Evolutionary conservation across 53 echinoderm and acorn worm genomes (phyloP).

Genomic region (Astropecten irregularis): DNA sequence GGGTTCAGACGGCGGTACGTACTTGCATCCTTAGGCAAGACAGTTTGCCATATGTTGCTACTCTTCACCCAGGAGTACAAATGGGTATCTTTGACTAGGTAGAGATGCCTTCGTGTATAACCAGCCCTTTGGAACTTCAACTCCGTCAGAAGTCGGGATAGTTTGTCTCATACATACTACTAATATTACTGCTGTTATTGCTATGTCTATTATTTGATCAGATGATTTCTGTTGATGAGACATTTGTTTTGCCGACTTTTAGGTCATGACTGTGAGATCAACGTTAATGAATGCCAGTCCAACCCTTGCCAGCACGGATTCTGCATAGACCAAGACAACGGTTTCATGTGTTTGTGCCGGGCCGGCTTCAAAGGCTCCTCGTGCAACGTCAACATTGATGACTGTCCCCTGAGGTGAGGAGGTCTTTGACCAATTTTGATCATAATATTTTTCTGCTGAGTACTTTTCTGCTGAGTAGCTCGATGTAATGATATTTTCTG

Average conservation of each 20-base stretch:
- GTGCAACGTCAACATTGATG: slow-evolving; percentile 56
- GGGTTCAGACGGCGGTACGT: too few relatives aligned
- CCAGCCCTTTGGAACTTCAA: too few relatives aligned
- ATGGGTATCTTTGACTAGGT: too few relatives aligned
- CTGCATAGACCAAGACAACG: slow-evolving; percentile 27
- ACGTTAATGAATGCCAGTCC: slow-evolving; percentile 39
- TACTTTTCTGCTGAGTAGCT: not conserved
- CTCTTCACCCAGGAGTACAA: too few relatives aligned
- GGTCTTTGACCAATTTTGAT: not conserved
- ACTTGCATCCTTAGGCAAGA: too few relatives aligned
- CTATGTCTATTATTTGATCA: too few relatives aligned
- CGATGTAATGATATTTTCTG: not conserved
- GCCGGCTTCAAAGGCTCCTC: slow-evolving; percentile 47
- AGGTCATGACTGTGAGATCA: slow-evolving; percentile 30
- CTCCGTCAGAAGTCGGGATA: too few relatives aligned
- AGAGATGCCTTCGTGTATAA: too few relatives aligned
- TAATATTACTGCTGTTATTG: too few relatives aligned
- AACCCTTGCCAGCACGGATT: slow-evolving; percentile 54
- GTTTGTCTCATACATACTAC: too few relatives aligned
- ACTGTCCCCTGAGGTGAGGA: slow-evolving; percentile 27
- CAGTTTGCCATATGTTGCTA: too few relatives aligned
- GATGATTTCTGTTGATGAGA: too few relatives aligned
- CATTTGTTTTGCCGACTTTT: not conserved
- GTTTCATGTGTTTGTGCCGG: slow-evolving; percentile 39
- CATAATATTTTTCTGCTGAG: not conserved